These are phyloP conservation scores for Paralinhomoeus sp. DNA, from an alignment of 2,888 invertebrate species.

Conservation along the genomic window DNA sequence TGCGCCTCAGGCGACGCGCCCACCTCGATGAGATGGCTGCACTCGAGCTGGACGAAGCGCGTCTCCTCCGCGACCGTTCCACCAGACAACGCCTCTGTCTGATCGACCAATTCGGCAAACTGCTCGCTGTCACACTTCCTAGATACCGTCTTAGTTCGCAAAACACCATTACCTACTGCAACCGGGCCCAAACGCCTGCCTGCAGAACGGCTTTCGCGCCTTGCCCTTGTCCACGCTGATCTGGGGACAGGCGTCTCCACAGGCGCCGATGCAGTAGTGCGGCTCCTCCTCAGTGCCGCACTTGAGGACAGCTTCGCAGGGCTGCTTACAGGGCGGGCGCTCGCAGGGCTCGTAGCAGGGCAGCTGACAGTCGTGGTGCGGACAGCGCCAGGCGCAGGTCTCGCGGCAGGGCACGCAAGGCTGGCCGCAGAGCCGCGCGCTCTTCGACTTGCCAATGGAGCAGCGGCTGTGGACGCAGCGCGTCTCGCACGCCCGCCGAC, in stretches of 20 bases:
- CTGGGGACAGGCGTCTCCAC: conserved; percentile 30
- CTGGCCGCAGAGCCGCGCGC: conserved; percentile 10
- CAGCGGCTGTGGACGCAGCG: conserved; percentile 35
- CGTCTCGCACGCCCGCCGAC: conserved; percentile 30
- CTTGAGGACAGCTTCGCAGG: conserved; percentile 22
- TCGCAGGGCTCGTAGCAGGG: conserved; percentile 27
- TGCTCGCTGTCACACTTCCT: too few relatives aligned
- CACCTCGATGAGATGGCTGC: too few relatives aligned
- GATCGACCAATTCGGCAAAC: too few relatives aligned
- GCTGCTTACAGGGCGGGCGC: conserved; percentile 24
- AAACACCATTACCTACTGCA: too few relatives aligned
- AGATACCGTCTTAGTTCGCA: too few relatives aligned
- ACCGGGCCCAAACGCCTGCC: too few relatives aligned
- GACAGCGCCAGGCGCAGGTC: conserved; percentile 25
- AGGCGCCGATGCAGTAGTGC: conserved; percentile 45
- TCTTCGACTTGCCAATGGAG: conserved; percentile 2
- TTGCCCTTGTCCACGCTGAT: too few relatives aligned
- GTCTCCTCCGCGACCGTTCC: too few relatives aligned
- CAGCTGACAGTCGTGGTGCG: conserved; percentile 9
- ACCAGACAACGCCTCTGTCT: too few relatives aligned
- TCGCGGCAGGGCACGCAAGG: conserved; percentile 24
- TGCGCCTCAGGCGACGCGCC: too few relatives aligned
- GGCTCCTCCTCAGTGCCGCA: conserved; percentile 29
- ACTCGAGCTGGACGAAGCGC: too few relatives aligned
- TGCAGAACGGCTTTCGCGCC: too few relatives aligned